Evolutionary conservation across 2,797 vertebrate species (phyloP), one percentile per base, ranked within the genome.

Genomic region (Sus cebifrons): DNA sequence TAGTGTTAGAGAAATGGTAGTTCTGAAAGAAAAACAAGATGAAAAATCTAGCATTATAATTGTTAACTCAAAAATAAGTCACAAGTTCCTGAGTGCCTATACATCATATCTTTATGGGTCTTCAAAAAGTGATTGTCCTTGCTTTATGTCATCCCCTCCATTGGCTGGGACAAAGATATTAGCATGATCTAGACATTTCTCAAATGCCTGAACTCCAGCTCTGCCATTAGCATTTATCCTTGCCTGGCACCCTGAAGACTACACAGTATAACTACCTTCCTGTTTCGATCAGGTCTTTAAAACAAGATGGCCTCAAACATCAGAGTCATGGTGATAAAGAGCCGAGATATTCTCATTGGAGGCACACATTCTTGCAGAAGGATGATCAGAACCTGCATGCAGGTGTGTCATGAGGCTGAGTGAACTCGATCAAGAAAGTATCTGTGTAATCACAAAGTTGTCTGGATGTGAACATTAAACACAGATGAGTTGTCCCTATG

Each of bases 41-140:
- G 18, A 94, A 92, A 95, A 95, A 70, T 91, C 32, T 85, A 74
- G 29, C 29, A 54, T 32, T 86, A n/a, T n/a, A 81, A 89, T 84
- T 89, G 14, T 23, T 90, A 87, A 71, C 54, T 86, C 32, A 88
- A 62, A 81, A 88, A 58, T 78, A 36, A 90, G 17, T 60, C 20
- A 23, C 70, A 27, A 75, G 4, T 95, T 95, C 81, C 15, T 56
- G 74, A 83, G 82, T 89, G 44, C 17, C 60, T 86, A 25, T 17
- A 21, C 7, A 62, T 44, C 67, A 65, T 3, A 91, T 1, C 10
- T 91, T 86, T 52, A 67, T 79, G 4, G 74, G 58, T 71, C 70
- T 73, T 27, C 11, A 70, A 54, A 86, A 78, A 82, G 56, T 74
- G 4, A 21, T 29, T 20, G 18, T 73, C 27, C 2, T 93, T 89